Conservation (phyloP, 2,113 vertebrate genomes). For the Sinocyclocheilus anshuiensis region DNA sequence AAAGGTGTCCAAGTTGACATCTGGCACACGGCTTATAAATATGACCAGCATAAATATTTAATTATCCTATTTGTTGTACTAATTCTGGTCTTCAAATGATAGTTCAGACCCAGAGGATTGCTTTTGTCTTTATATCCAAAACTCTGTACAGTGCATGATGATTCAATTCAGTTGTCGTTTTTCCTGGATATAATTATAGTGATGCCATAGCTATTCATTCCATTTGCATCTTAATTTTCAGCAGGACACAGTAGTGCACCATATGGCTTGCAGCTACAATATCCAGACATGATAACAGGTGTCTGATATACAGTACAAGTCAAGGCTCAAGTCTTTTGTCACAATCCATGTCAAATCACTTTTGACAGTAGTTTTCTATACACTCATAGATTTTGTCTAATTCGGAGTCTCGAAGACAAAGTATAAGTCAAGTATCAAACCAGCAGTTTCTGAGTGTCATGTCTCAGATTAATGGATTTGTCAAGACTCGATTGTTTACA, state of each 20-base stretch:
- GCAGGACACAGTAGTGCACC: not conserved
- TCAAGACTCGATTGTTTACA: not conserved
- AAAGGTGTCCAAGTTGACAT: not conserved
- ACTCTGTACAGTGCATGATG: not conserved
- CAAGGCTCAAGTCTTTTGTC: not conserved
- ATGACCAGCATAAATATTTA: constrained; percentile 38
- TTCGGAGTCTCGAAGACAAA: not conserved
- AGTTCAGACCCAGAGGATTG: not conserved
- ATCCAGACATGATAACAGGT: not conserved
- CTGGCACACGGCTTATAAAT: constrained; percentile 41
- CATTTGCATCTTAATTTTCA: no score
- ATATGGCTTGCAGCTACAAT: not conserved
- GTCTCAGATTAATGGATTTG: not conserved
- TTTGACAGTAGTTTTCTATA: no score
- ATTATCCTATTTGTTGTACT: not conserved
- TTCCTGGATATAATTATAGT: not conserved
- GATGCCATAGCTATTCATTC: no score
- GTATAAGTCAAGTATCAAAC: not conserved
- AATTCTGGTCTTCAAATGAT: not conserved
- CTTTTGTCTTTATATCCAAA: not conserved
- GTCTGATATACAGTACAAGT: not conserved
- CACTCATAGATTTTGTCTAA: not conserved
- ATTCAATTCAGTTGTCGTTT: not conserved
- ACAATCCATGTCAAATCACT: no score
- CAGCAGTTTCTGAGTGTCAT: not conserved